Percentiles rank a stretch among this genome's conserved stretches.
These are phyloP conservation scores for Aelia acuminata DNA, from an alignment of 2,888 invertebrate species.

Conservation along the genomic window DNA sequence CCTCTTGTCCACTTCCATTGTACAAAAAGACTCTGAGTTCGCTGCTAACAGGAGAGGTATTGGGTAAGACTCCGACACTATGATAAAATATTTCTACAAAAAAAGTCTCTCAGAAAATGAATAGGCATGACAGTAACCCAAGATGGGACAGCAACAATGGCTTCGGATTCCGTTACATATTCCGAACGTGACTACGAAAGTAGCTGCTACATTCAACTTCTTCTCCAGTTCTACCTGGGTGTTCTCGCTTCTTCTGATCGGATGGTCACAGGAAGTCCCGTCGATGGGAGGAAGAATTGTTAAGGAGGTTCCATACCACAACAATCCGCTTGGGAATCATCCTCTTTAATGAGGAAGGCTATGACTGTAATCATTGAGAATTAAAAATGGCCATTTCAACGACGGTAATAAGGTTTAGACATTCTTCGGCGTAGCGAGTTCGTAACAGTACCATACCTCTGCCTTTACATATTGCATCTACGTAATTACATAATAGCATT, in stretches of 20 bases:
- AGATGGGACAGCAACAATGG: constrained; percentile 2
- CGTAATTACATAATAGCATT: neutral
- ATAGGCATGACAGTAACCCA: neutral
- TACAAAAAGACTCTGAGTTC: neutral
- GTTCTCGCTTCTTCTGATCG: constrained; percentile 3
- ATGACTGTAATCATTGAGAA: neutral
- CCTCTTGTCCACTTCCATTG: too few species aligned
- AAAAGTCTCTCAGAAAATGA: neutral
- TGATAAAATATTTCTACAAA: constrained; percentile 21
- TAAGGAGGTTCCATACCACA: neutral
- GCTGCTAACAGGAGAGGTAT: neutral
- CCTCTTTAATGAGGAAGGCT: neutral
- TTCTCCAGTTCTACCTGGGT: neutral
- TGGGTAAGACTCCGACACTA: neutral
- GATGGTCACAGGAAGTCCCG: neutral
- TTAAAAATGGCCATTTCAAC: neutral
- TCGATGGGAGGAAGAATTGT: neutral
- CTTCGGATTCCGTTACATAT: neutral
- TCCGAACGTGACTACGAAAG: constrained; percentile 17
- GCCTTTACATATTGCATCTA: neutral
- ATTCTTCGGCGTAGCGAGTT: neutral
- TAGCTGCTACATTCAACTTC: neutral
- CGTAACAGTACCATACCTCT: neutral
- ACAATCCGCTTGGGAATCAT: neutral
- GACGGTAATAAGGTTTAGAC: neutral